phyloP scores from a whole-genome alignment of 2,113 vertebrate species.

The Elephantulus edwardii region DNA sequence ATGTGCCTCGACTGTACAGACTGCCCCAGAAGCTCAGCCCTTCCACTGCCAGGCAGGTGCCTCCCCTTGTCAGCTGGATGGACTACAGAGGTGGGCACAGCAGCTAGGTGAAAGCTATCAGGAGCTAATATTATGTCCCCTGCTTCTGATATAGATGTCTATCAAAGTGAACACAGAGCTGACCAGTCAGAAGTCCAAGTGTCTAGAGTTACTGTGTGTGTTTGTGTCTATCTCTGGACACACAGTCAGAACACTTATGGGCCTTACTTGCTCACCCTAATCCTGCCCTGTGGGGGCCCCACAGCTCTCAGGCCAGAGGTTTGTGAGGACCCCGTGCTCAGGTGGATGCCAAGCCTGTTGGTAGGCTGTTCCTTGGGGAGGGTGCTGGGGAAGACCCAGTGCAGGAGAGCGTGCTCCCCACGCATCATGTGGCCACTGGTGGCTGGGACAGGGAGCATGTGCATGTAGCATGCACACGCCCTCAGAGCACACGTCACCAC shows the following conservation, averaged over 20 bases:
- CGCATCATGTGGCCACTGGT: neutral
- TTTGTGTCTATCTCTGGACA: neutral
- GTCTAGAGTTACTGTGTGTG: no score
- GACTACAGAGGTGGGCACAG: neutral
- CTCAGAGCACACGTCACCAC: neutral
- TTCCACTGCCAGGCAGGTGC: neutral
- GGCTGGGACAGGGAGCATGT: neutral
- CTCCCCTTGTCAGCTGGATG: neutral
- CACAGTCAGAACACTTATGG: neutral
- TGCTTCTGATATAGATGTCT: neutral
- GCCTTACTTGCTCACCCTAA: neutral
- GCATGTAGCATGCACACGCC: no score
- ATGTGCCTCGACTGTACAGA: neutral
- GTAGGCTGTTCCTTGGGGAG: neutral
- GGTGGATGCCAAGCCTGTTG: neutral
- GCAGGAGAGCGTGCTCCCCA: neutral
- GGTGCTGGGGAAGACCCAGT: accelerated
- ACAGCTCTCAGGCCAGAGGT: neutral
- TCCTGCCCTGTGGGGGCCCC: neutral
- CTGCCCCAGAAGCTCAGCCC: neutral
- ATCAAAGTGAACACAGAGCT: neutral
- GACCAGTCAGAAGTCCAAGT: neutral
- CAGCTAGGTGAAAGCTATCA: neutral
- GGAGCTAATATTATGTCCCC: neutral
- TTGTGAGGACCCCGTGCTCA: neutral